Percentiles rank a stretch among this genome's conserved stretches.
These are phyloP conservation scores for Trachurus trachurus DNA, from an alignment of 2,797 vertebrate species.

Conservation along the genomic window DNA sequence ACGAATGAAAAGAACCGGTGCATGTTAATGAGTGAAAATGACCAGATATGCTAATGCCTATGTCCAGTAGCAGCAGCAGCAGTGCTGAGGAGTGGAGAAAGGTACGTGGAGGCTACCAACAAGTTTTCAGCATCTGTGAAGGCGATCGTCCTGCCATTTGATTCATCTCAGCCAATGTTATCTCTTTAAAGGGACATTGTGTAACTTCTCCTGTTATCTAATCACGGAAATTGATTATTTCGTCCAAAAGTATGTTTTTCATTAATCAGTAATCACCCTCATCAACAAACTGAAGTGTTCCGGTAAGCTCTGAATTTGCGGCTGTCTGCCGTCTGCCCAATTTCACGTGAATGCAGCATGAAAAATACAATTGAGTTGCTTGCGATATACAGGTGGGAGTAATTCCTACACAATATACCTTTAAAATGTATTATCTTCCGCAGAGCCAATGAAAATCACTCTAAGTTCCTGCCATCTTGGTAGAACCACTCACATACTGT, in stretches of 20 bases:
- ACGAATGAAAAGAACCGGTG: constrained; percentile 38
- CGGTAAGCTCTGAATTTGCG: no score
- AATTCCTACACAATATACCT: no score
- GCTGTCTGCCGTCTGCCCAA: no score
- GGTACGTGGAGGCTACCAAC: constrained; percentile 24
- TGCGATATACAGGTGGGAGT: no score
- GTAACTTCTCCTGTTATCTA: no score
- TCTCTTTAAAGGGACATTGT: constrained; percentile 31
- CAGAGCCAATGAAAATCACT: not conserved
- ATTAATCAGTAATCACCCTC: no score
- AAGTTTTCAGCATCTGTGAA: constrained; percentile 17
- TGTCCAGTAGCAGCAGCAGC: constrained; percentile 19
- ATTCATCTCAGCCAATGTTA: constrained; percentile 27
- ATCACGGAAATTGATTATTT: no score
- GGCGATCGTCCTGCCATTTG: constrained; percentile 38
- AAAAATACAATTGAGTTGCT: no score
- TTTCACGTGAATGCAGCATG: no score
- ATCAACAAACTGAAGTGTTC: no score
- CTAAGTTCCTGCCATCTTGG: constrained; percentile 14
- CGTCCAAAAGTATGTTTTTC: no score
- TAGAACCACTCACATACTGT: constrained; percentile 18
- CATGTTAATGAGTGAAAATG: constrained; percentile 57
- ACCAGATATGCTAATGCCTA: constrained; percentile 60
- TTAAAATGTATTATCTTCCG: constrained; percentile 20
- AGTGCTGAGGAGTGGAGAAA: constrained; percentile 5